Base-by-base conservation (phyloP, 2,797 vertebrate species). In the Gymnoscopelus microlampas region DNA sequence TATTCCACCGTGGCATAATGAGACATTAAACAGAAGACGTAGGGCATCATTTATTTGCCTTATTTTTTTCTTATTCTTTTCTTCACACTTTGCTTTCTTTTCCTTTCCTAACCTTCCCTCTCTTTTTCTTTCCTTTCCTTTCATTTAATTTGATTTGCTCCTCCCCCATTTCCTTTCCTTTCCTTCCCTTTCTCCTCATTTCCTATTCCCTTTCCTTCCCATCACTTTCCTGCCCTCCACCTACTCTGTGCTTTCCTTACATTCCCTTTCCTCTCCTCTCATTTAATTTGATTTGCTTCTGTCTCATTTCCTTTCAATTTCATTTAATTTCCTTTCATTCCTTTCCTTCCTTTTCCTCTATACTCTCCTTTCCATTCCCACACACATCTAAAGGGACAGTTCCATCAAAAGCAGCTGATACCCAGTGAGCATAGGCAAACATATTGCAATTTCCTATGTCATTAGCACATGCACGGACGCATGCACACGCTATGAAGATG, bases 1-100 rank as follows among this genome's bases (percentile, higher is more conserved):
- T 68, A 67, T 78, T 81, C 71, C 67, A 68, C 53, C 13, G 0
- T 1, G 70, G 63, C 74, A 58, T 81, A 83, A 86, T 85, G 71
- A 82, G 58, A 69, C 67, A 62, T 49, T 80, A 80, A 80, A 86
- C 68, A 71, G 73, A 70, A 58, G 62, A 68, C 53, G 70, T 71
- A 69, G 35, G 35, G 35, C 35, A 39, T 39, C 76, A 51, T 26
- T 26, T 10, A 8, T 12, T 29, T 26, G 2, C 35, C 3, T 3
- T 47, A 77, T 60, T 2, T 58, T 67, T 76, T 71, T 60, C 44
- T 62, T 80, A 62, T 29, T 24, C 13, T 3, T 29, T 29, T 29
- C 26, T 29, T 29, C 26, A 19, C 19, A 19, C 39, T 44, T 44
- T 35, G 4, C 32, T 35, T 35, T 35, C 4, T 5, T 44, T 44